Base-by-base conservation (phyloP, 2,797 vertebrate genomes). In the Mergus octosetaceus region DNA sequence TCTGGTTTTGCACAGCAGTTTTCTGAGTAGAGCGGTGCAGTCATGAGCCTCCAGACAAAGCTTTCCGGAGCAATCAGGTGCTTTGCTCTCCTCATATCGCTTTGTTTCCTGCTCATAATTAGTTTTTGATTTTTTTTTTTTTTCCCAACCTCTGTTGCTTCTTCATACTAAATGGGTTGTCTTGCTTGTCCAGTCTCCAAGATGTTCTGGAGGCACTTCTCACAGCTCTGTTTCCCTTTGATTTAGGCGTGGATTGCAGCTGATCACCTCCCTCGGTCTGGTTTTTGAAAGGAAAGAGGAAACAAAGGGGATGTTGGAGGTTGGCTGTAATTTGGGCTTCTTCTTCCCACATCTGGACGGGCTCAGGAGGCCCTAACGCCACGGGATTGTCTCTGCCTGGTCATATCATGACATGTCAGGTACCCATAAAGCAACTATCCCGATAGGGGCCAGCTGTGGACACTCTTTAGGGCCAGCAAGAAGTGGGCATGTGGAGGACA, bases 401-500 rank as follows among this genome's bases (percentile, higher is more conserved):
- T 51, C 45, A 51, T 39, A 32, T 38, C 49, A 56, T 32, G 43
- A 45, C 21, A 14, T 3, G 1, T 56, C 61, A 92, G 54, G 43
- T 34, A 60, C 18, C 73, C 54, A 9, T 17, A 72, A 51, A 69
- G 15, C 13, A 41, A 51, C 77, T 32, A 6, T 65, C 45, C 45
- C 6, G 0, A 28, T 28, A 32, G 11, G 1, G 53, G 16, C 7
- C 4, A 38, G 34, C 25, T 87, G 53, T 38, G 24, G 64, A 36
- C 66, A 57, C 14, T 5, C 11, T 17, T 61, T 34, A 38, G 25
- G 28, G 38, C 41, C 36, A 56, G 9, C 6, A 21, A 38, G 58
- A 43, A 36, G 62, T 0, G 19, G 39, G 28, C 5, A 21, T 0
- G 0, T 0, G 25, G 18, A 76, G 32, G 25, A 41, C 14, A 14